Evolutionary conservation across 2,797 vertebrate species (phyloP).

Genomic region (Enteromius anoplus): DNA sequence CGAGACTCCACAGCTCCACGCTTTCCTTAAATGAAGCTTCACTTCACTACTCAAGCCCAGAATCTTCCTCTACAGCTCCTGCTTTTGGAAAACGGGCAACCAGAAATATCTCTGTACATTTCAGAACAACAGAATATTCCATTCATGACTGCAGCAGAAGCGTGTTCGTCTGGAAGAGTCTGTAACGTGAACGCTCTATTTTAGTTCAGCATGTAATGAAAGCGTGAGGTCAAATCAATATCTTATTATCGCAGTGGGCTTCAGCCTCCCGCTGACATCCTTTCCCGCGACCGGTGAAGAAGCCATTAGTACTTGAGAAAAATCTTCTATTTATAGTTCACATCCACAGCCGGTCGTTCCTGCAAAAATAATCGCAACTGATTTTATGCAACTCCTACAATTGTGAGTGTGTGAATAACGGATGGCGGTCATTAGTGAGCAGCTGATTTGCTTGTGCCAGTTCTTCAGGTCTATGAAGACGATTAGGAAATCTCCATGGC

Average conservation of each 20-base stretch:
- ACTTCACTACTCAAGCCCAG: not conserved
- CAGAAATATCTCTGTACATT: not conserved
- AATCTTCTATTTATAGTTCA: not conserved
- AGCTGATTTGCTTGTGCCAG: slow-evolving; percentile 23
- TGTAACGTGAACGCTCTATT: not conserved
- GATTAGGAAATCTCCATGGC: not conserved
- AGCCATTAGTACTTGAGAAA: slow-evolving; percentile 13
- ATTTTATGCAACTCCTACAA: not conserved
- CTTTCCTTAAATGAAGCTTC: not conserved
- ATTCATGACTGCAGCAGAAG: not conserved
- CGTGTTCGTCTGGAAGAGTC: not conserved
- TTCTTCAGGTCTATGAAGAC: slow-evolving; percentile 12
- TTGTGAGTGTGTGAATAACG: not conserved
- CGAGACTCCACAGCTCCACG: not conserved
- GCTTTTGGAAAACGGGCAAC: not conserved
- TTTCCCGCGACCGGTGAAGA: not conserved
- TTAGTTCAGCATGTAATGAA: not conserved
- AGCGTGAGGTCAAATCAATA: not conserved
- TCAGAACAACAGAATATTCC: not conserved
- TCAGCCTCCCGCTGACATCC: not conserved
- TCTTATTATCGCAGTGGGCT: slow-evolving; percentile 5
- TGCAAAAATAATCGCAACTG: not conserved
- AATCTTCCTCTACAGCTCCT: not conserved
- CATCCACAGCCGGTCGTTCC: not conserved
- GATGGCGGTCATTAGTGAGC: slow-evolving; percentile 6